phyloP scores from a whole-genome alignment of 1,140 invertebrate genomes.

The Aethina tumida region DNA sequence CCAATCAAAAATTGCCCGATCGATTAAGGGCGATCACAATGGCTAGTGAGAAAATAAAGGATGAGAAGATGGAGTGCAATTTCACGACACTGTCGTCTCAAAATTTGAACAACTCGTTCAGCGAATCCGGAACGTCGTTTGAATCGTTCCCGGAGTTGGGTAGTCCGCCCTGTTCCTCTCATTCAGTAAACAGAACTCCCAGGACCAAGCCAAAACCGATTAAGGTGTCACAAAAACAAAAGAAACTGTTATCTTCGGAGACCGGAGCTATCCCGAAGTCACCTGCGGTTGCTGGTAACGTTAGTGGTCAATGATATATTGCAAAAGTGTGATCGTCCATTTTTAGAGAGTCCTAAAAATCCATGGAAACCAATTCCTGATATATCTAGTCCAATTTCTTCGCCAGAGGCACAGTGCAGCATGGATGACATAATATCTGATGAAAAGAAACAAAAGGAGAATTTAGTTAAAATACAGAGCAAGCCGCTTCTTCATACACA shows the following conservation, averaged over 20 bases:
- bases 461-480: slow-evolving; percentile 46
- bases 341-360: slow-evolving; percentile 32
- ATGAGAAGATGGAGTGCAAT: slow-evolving; percentile 24
- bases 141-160: slow-evolving; percentile 23
- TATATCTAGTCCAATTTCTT: slow-evolving; percentile 15
- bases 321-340: slow-evolving; percentile 1
- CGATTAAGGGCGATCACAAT: slow-evolving; percentile 39
- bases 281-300: slow-evolving; percentile 9
- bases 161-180: slow-evolving; percentile 15
- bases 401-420: slow-evolving; percentile 21
- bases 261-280: slow-evolving; percentile 7
- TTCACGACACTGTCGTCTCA: slow-evolving; percentile 19
- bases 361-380: slow-evolving; percentile 30
- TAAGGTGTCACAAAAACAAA: slow-evolving; percentile 51
- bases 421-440: slow-evolving; percentile 48
- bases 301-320: not conserved
- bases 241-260: slow-evolving; percentile 38
- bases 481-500: slow-evolving; percentile 55
- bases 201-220: slow-evolving; percentile 26
- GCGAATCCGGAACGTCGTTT: slow-evolving; percentile 14
- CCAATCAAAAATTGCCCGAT: slow-evolving; percentile 31
- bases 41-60: too few species aligned
- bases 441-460: slow-evolving; percentile 50
- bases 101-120: slow-evolving; percentile 6
- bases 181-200: slow-evolving; percentile 12